Base-by-base conservation (phyloP, 2,888 invertebrate species). In the Idaea dimidiata region DNA sequence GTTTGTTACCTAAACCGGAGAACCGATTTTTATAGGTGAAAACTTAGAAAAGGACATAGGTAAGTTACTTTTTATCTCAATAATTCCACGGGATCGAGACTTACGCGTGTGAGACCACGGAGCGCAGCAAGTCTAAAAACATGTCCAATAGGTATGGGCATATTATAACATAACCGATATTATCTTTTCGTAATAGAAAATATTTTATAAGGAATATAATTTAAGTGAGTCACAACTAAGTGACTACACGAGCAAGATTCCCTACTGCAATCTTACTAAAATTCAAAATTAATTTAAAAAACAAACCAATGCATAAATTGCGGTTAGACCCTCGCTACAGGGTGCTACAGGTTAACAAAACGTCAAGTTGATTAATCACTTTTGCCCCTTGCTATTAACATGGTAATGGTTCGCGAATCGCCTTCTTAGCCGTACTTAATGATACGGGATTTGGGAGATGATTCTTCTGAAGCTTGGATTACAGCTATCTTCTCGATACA, bases 361-460 rank as follows among this genome's bases (percentile, higher is more conserved):
- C 85, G 91, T 91, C 91, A 89, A 84, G 73, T 86, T 92, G 91
- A 92, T 92, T 92, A 91, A 91, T 91, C 84, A 81, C 87, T 78
- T 69, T 76, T 81, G 87, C 91, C 92, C 91, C 89, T 76, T 75
- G 87, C 89, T 91, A 91, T 92, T 91, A 91, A 91, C 92, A 91
- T 92, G 90, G 91, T 89, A 92, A 92, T 91, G 87, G 87, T 84
- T 82, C 87, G 83, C 84, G 87, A 87, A 91, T 89, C 88, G 88
- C 88, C 89, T 91, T 90, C 91, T 91, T 91, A 90, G 89, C 89
- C 82, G 89, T 89, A 89, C 90, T 90, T 91, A 91, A 91, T 91
- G 91, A 88, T 89, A 84, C 81, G 78, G 91, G 89, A 88, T 91
- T 91, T 90, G 86, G 72, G 84, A 87, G 82, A 88, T 89, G 89